phyloP scores from a whole-genome alignment of 2,797 vertebrate genomes.

The Leontocebus nigricollis region DNA sequence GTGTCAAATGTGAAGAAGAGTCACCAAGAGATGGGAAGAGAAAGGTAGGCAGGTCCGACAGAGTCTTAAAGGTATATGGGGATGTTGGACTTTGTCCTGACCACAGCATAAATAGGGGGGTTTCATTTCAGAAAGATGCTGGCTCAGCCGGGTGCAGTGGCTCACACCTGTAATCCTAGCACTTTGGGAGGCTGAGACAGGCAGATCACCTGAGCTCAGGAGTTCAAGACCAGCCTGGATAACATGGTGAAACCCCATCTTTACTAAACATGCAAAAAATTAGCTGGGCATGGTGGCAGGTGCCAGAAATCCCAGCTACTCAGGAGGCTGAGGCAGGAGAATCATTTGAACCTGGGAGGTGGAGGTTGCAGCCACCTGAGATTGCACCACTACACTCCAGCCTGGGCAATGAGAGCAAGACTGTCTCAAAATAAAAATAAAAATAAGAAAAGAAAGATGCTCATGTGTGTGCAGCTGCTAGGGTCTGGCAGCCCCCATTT shows the following conservation, averaged over 20 bases:
- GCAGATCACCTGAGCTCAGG: not conserved
- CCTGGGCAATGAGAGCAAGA: no score
- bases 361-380: not conserved
- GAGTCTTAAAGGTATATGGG: not conserved
- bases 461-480: not conserved
- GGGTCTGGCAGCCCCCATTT: not conserved
- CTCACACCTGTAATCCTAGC: not conserved
- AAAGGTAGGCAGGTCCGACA: not conserved
- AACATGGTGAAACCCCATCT: not conserved
- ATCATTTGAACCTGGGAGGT: not conserved
- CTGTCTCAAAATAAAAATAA: no score
- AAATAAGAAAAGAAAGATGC: no score
- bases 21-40: not conserved
- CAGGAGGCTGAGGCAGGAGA: not conserved
- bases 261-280: not conserved
- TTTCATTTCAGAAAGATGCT: not conserved
- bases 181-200: not conserved
- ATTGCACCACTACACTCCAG: no score
- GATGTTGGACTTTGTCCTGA: not conserved
- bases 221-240: not conserved
- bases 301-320: not conserved
- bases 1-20: not conserved
- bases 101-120: not conserved
- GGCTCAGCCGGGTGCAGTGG: rapidly evolving
- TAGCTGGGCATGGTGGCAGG: not conserved